These are phyloP conservation scores for Ceratotherium simum DNA, from an alignment of 2,113 vertebrate species.

Conservation along the genomic window DNA sequence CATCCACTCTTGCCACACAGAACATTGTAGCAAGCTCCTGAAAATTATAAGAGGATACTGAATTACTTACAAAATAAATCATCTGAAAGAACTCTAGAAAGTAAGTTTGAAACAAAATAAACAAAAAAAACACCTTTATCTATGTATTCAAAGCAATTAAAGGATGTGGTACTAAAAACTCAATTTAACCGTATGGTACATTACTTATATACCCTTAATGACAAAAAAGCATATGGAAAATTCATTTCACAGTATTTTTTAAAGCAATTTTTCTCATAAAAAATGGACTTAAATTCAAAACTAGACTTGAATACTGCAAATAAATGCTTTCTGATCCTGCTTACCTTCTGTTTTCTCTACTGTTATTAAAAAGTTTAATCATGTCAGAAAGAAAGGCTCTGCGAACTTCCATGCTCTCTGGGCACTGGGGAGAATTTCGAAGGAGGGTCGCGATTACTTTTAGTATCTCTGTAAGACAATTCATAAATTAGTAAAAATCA, in stretches of 20 bases:
- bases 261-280: conserved; percentile 41
- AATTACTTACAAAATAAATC: conserved; percentile 7
- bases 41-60: conserved; percentile 32
- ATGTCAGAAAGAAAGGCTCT: conserved; percentile 98
- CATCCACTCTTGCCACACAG: conserved; percentile 99
- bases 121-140: not conserved
- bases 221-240: not conserved
- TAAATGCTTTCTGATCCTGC: conserved; percentile 46
- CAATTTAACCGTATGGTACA: not conserved
- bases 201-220: not conserved
- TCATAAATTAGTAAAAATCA: conserved; percentile 74
- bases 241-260: conserved; percentile 23
- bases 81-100: conserved; percentile 7
- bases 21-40: conserved; percentile 99
- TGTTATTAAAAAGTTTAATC: conserved; percentile 99
- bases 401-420: conserved; percentile 95
- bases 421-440: conserved; percentile 91
- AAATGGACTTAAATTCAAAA: conserved; percentile 3
- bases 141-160: conserved; percentile 31
- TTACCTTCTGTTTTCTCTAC: conserved; percentile 98
- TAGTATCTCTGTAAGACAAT: conserved; percentile 93
- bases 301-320: not conserved
- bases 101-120: not conserved
- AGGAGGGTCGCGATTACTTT: conserved; percentile 96
- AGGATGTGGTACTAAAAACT: not conserved